Evolutionary conservation across 2,113 vertebrate species (phyloP).

Genomic region (Nesogale talazaci): DNA sequence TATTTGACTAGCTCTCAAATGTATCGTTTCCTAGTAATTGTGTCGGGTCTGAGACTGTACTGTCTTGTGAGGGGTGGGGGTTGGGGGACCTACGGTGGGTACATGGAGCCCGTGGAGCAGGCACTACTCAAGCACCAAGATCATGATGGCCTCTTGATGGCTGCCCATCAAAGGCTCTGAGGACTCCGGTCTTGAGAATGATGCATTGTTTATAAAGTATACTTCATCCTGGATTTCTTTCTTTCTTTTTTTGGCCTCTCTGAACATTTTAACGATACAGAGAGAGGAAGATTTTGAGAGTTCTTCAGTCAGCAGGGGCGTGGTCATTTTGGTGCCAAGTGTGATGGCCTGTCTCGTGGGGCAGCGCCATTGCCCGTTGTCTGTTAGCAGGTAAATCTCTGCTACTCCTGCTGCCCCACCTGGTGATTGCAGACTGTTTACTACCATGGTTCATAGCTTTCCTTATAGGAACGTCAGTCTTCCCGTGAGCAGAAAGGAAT

Average conservation of each 20-base stretch:
- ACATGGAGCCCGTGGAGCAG: neutral
- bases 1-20: constrained; percentile 47
- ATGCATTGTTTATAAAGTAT: neutral
- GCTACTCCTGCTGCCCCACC: neutral
- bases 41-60: neutral
- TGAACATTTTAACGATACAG: neutral
- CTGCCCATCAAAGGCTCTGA: neutral
- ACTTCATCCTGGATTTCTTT: neutral
- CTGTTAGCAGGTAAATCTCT: neutral
- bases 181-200: constrained; percentile 46
- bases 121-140: neutral
- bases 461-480: constrained; percentile 29
- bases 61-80: neutral
- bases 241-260: neutral
- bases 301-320: neutral
- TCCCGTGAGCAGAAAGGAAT: constrained; percentile 25
- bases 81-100: neutral
- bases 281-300: neutral
- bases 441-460: neutral
- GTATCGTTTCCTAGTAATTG: neutral
- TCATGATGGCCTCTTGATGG: neutral
- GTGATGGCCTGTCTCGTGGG: neutral
- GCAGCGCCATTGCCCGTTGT: neutral
- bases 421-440: constrained; percentile 7
- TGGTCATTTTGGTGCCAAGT: neutral